Evolutionary conservation across 2,113 vertebrate genomes (phyloP).

Genomic region (Canis aureus): DNA sequence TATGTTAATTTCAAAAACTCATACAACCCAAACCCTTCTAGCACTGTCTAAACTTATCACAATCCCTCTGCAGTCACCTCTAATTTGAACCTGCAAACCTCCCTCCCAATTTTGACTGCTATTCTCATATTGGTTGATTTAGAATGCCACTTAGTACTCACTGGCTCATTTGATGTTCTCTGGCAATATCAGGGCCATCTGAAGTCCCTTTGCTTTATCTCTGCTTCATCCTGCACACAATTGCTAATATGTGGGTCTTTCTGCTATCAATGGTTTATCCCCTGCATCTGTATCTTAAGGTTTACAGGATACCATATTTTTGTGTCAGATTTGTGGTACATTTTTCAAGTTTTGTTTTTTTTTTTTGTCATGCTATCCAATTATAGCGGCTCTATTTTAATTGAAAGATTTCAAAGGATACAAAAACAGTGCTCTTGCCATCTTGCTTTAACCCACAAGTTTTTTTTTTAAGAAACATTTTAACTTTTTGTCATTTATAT

Average conservation of each 20-base stretch:
- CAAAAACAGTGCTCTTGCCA: background rate
- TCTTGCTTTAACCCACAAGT: background rate
- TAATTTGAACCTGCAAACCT: background rate
- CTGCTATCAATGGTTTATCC: background rate
- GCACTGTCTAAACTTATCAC: background rate
- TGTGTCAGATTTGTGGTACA: background rate
- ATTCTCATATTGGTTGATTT: background rate
- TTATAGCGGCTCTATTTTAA: background rate
- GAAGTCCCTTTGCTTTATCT: background rate
- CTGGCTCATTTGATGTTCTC: background rate
- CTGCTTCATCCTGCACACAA: background rate
- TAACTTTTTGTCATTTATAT: background rate
- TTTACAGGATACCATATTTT: background rate
- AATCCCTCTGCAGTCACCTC: background rate
- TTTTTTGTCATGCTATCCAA: background rate
- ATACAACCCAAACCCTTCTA: background rate
- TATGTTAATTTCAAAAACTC: background rate
- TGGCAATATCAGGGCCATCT: background rate
- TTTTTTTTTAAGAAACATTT: background rate
- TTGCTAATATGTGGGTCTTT: background rate
- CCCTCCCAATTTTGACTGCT: background rate
- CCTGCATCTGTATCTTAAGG: background rate
- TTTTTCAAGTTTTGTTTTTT: background rate
- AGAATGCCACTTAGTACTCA: background rate
- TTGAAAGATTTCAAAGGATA: background rate